Evolutionary conservation across 2,113 vertebrate genomes (phyloP).

Genomic region (Xenopus tropicalis): UCB_Xtro_10.0 CM004446.2:80832501-80833000

Average conservation of each 20-base stretch:
- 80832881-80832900: conserved; percentile 38
- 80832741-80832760: conserved; percentile 11
- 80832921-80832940: conserved; percentile 42
- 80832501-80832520: not conserved
- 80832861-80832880: conserved; percentile 28
- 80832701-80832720: conserved; percentile 5
- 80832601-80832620: conserved; percentile 19
- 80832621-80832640: conserved; percentile 33
- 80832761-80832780: conserved; percentile 1
- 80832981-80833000: conserved; percentile 45
- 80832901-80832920: conserved; percentile 32
- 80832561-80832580: conserved; percentile 1
- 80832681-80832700: conserved; percentile 2
- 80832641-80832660: conserved; percentile 4
- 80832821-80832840: conserved; percentile 26
- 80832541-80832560: not conserved
- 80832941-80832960: conserved; percentile 45
- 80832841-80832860: conserved; percentile 27
- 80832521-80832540: not conserved
- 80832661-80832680: conserved; percentile 9
- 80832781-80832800: conserved; percentile 7
- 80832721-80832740: conserved; percentile 5
- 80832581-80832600: conserved; percentile 20
- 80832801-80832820: conserved; percentile 17
- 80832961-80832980: conserved; percentile 46